These are phyloP conservation scores for Ornithoptera priamus DNA, from an alignment of 2,888 invertebrate species.

Conservation along the genomic window DNA sequence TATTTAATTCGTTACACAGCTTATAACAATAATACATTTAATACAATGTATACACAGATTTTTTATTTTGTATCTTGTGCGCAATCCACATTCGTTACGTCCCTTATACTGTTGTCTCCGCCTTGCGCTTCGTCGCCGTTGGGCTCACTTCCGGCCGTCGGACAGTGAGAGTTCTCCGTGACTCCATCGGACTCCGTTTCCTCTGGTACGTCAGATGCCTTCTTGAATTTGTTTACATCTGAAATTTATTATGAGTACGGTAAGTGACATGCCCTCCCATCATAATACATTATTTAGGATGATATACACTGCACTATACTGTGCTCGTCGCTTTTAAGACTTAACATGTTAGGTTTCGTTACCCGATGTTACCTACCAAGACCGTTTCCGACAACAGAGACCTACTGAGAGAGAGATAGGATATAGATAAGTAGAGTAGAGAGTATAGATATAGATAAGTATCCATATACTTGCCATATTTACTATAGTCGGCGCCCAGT, in stretches of 20 bases:
- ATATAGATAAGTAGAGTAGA: no score
- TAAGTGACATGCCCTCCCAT: no score
- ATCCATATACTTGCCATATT: constrained; percentile 85
- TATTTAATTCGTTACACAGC: no score
- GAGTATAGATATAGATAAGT: no score
- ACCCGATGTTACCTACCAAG: no score
- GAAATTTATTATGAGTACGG: constrained; percentile 32
- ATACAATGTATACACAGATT: neutral
- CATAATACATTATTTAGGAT: no score
- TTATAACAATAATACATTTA: neutral
- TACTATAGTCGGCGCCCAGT: constrained; percentile 91
- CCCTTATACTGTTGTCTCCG: constrained; percentile 14
- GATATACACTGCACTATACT: no score
- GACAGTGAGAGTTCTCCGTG: constrained; percentile 32
- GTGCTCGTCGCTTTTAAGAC: no score
- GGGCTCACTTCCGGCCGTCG: constrained; percentile 30
- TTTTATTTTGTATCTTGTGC: constrained; percentile 23
- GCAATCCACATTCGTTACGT: constrained; percentile 10
- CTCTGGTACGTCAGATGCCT: constrained; percentile 64
- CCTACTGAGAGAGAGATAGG: no score
- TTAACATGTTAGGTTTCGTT: no score
- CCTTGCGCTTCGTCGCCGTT: constrained; percentile 29
- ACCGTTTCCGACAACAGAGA: no score
- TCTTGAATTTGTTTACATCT: constrained; percentile 88
- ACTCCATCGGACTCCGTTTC: constrained; percentile 37